A percentile compares a stretch with the other conserved stretches of the same genome.
Conservation (phyloP, 2,797 vertebrate genomes). For the Notolepis coatsorum region DNA sequence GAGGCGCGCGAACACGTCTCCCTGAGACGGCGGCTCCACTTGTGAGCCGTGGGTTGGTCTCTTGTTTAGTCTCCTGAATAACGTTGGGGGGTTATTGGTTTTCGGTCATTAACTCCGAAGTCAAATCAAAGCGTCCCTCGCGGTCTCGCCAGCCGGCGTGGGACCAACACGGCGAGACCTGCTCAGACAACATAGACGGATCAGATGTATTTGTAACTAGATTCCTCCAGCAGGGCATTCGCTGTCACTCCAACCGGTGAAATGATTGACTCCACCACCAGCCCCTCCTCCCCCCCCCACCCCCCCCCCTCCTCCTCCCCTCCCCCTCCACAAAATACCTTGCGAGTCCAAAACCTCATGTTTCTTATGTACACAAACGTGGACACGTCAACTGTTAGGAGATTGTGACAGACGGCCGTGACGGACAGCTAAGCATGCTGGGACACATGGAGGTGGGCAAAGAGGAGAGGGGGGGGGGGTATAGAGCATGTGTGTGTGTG, state of each 20-base stretch:
- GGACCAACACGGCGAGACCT: too few relatives aligned
- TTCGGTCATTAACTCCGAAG: too few relatives aligned
- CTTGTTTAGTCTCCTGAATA: too few relatives aligned
- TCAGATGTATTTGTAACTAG: conserved; percentile 58
- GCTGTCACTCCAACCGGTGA: conserved; percentile 47
- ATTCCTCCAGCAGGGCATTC: conserved; percentile 46
- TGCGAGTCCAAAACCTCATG: conserved; percentile 35
- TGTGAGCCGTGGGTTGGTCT: too few relatives aligned
- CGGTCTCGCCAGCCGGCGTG: too few relatives aligned
- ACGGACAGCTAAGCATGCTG: conserved; percentile 58
- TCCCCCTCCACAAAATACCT: conserved; percentile 39
- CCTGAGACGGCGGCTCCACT: too few relatives aligned
- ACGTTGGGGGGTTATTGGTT: too few relatives aligned
- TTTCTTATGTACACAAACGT: conserved; percentile 68
- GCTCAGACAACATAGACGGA: conserved; percentile 6
- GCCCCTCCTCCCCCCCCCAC: neutral
- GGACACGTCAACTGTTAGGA: conserved; percentile 42
- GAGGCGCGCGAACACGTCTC: too few relatives aligned
- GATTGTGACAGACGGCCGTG: conserved; percentile 54
- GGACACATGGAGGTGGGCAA: conserved; percentile 16
- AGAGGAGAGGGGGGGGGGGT: conserved; percentile 1
- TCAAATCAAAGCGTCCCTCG: neutral
- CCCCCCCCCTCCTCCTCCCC: neutral
- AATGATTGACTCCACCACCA: conserved; percentile 61
- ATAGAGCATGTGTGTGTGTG: conserved; percentile 23